Percentiles rank a stretch among this genome's conserved stretches.
phyloP scores from a whole-genome alignment of 2,113 vertebrate species.

The Collichthys lucidus region DNA sequence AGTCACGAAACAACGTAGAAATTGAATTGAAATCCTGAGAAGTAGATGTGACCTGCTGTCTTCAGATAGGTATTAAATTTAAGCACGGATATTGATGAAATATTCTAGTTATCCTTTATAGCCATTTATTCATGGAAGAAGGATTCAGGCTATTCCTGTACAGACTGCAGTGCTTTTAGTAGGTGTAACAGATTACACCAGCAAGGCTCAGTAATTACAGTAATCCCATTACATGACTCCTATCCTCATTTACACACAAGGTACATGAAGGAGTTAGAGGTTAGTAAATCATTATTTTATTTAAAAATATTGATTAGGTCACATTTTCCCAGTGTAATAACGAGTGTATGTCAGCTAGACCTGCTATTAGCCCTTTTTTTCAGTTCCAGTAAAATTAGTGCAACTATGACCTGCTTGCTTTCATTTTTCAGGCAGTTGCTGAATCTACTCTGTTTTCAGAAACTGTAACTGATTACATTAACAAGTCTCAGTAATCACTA shows the following conservation, averaged over 20 bases:
- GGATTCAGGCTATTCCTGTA: no score
- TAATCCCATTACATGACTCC: slow-evolving; percentile 29
- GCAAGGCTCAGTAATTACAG: slow-evolving; percentile 14
- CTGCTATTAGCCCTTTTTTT: background rate
- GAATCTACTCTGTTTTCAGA: slow-evolving; percentile 11
- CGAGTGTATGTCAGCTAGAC: background rate
- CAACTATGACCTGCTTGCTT: background rate
- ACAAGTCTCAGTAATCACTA: slow-evolving; percentile 44
- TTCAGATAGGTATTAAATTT: background rate
- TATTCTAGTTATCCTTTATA: background rate
- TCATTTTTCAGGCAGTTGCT: background rate
- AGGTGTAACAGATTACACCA: slow-evolving; percentile 12
- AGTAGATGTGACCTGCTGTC: background rate
- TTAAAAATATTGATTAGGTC: slow-evolving; percentile 23
- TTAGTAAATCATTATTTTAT: background rate
- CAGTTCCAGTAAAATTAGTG: background rate
- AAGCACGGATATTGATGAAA: background rate
- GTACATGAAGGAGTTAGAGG: background rate
- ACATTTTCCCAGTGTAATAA: slow-evolving; percentile 1
- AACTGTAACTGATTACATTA: slow-evolving; percentile 53
- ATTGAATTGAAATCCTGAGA: background rate
- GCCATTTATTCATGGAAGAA: background rate
- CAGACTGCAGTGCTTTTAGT: background rate
- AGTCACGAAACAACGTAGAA: background rate
- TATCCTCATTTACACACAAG: background rate